phyloP scores from a whole-genome alignment of 2,797 vertebrate species.

The Gallinago stenura region DNA sequence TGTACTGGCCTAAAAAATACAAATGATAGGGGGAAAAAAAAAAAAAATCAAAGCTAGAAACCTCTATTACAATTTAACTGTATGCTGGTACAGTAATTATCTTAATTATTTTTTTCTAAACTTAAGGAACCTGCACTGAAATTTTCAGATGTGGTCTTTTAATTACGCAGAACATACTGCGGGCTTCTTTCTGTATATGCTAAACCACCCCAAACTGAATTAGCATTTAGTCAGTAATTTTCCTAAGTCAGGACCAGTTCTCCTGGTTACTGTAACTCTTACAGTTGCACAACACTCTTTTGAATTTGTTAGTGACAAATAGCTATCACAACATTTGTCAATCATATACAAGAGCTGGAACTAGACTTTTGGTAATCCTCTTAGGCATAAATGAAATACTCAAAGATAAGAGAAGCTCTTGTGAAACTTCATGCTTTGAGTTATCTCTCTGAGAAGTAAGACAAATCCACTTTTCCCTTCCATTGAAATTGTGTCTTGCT shows the following conservation, averaged over 20 bases:
- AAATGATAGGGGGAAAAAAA: neutral
- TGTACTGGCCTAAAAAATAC: conserved; percentile 93
- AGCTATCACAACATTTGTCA: neutral
- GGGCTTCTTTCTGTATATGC: neutral
- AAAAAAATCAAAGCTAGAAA: neutral
- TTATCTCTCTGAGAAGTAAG: neutral
- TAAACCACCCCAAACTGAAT: neutral
- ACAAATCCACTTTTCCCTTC: neutral
- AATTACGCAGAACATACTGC: neutral
- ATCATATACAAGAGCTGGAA: neutral
- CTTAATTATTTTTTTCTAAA: neutral
- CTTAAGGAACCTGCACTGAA: neutral
- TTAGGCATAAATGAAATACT: neutral
- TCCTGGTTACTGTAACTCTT: neutral
- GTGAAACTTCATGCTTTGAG: neutral
- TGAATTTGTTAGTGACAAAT: neutral
- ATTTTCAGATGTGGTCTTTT: neutral
- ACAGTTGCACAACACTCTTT: neutral
- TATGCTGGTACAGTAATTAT: neutral
- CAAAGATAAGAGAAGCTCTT: neutral
- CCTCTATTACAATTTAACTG: neutral
- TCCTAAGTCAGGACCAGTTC: neutral
- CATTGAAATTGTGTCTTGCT: neutral
- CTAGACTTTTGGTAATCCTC: neutral
- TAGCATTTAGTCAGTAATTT: neutral